Conservation (phyloP, 2,888 invertebrate species). For the Patella caerulea region DNA sequence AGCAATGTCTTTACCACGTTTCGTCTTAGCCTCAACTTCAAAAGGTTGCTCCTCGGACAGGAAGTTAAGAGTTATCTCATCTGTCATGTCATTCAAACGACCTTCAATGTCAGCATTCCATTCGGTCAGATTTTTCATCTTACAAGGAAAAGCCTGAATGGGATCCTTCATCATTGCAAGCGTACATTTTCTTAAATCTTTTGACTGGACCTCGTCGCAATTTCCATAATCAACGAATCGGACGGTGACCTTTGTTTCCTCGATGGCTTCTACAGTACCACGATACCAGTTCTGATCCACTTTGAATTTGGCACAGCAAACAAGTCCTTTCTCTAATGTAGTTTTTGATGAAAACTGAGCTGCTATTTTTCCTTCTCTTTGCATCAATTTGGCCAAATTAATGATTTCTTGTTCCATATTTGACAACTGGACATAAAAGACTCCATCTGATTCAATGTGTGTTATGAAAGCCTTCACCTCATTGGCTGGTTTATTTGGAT, state of each 20-base stretch:
- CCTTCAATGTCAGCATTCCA: conserved; percentile 13
- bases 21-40: background rate
- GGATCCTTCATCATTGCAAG: conserved; percentile 25
- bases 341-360: background rate
- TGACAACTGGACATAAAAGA: conserved; percentile 50
- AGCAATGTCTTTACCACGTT: background rate
- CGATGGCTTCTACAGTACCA: conserved; percentile 74
- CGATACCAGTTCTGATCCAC: conserved; percentile 81
- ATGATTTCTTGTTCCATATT: conserved; percentile 39
- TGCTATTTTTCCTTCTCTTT: conserved; percentile 14
- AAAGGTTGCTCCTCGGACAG: background rate
- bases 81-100: background rate
- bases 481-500: conserved; percentile 22
- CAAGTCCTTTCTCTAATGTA: conserved; percentile 9
- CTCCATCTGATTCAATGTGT: conserved; percentile 46
- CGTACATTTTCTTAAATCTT: conserved; percentile 17
- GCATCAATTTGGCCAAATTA: conserved; percentile 37
- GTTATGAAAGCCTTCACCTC: conserved; percentile 32
- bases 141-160: conserved; percentile 33
- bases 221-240: conserved; percentile 78
- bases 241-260: conserved; percentile 74
- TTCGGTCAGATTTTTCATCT: conserved; percentile 20
- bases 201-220: conserved; percentile 50
- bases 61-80: background rate
- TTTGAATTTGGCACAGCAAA: conserved; percentile 77